Conservation (phyloP, 2,113 vertebrate species). For the Chauna torquata region DNA sequence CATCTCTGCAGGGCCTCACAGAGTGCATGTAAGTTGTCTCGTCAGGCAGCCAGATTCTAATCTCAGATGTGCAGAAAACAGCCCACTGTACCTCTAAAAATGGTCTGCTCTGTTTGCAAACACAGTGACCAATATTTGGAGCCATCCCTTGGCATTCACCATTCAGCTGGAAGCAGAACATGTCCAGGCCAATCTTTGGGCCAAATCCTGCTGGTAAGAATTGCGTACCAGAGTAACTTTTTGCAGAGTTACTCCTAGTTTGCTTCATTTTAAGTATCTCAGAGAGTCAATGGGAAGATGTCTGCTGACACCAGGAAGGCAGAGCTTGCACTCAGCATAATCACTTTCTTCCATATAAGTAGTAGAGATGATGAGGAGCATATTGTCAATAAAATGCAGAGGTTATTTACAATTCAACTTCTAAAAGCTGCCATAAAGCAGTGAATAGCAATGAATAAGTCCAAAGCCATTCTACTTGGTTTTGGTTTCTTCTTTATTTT, state of each 20-base stretch:
- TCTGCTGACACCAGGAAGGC: neutral
- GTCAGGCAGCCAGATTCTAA: neutral
- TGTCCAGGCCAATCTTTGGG: neutral
- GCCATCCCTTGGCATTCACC: neutral
- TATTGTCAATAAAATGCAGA: neutral
- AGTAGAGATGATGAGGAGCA: neutral
- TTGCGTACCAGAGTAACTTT: neutral
- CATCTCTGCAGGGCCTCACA: neutral
- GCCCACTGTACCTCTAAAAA: neutral
- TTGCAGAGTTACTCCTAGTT: neutral
- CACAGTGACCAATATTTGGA: neutral
- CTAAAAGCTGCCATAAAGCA: slow-evolving; percentile 34
- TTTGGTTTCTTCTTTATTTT: slow-evolving; percentile 36
- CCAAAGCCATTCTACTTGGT: slow-evolving; percentile 19
- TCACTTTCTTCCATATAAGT: neutral
- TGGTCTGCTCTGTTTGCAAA: neutral
- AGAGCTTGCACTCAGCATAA: neutral
- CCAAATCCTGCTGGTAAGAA: neutral
- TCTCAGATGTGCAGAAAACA: neutral
- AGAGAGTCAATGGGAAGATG: neutral
- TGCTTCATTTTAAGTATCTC: neutral
- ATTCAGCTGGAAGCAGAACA: neutral
- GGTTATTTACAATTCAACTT: slow-evolving; percentile 22
- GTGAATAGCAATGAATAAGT: slow-evolving; percentile 15
- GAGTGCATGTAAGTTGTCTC: neutral